Conservation (phyloP, 2,888 invertebrate species). For the Eustalomyia histrio region DNA sequence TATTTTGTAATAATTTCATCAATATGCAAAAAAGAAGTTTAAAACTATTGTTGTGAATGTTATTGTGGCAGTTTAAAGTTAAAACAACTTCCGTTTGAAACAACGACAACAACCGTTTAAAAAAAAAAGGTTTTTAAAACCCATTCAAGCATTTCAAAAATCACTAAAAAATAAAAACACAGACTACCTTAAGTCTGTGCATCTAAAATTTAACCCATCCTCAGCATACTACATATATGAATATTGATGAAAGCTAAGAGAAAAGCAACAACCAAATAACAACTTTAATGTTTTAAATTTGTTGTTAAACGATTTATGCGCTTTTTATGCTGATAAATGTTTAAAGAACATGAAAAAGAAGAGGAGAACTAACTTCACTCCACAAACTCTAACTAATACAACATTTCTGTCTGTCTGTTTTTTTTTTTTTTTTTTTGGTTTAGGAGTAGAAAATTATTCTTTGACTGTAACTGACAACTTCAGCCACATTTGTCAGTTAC, state of each 20-base stretch:
- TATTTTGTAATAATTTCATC: conserved; percentile 28
- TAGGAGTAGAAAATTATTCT: conserved; percentile 66
- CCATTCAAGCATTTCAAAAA: conserved; percentile 62
- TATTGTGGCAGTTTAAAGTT: conserved; percentile 18
- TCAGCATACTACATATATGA: conserved; percentile 12
- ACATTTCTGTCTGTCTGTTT: not conserved
- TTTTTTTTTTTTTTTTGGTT: not conserved
- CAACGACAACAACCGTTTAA: not conserved
- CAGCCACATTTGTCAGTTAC: conserved; percentile 69
- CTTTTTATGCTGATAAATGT: conserved; percentile 77
- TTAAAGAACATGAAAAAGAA: conserved; percentile 4
- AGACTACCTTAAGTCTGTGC: conserved; percentile 5
- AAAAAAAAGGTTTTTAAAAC: conserved; percentile 43
- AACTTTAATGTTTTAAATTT: conserved; percentile 22
- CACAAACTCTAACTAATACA: not conserved
- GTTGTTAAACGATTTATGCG: conserved; percentile 74
- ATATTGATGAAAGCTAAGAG: conserved; percentile 54
- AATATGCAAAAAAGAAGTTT: conserved; percentile 57
- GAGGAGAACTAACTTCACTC: conserved; percentile 6
- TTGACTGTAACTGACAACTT: conserved; percentile 69
- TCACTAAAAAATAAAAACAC: conserved; percentile 21
- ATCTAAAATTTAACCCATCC: not conserved
- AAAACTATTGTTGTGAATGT: conserved; percentile 50
- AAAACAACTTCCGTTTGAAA: conserved; percentile 60
- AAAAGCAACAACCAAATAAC: not conserved